These are phyloP conservation scores for Arion vulgaris DNA, from an alignment of 1,140 invertebrate species.

Conservation along the genomic window DNA sequence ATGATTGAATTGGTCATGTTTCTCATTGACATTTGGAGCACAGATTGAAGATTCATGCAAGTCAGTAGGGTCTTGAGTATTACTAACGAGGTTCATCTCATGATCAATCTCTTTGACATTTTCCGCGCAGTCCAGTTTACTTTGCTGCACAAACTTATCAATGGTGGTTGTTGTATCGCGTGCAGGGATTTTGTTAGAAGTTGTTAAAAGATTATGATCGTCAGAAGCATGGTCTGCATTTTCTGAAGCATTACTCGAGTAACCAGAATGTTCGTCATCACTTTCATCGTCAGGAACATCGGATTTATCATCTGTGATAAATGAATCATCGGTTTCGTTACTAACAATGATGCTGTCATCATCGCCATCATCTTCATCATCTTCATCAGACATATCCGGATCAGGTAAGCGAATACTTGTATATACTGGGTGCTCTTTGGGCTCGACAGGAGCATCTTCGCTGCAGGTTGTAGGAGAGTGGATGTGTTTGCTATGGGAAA, in stretches of 20 bases:
- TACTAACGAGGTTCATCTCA: background rate
- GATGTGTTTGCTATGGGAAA: background rate
- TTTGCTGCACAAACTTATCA: background rate
- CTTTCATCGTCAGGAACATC: background rate
- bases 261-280: background rate
- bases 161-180: background rate
- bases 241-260: background rate
- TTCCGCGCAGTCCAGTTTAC: too few relatives aligned
- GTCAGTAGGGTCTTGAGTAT: background rate
- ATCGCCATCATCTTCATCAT: background rate
- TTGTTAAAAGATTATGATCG: background rate
- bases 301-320: background rate
- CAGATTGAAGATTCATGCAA: background rate
- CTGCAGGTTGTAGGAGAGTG: background rate
- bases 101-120: too few relatives aligned
- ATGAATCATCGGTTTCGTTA: background rate
- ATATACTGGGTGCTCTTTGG: background rate
- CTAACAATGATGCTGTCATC: background rate
- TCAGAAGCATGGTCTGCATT: background rate
- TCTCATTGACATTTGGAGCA: background rate
- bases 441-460: background rate
- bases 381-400: background rate
- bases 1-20: background rate
- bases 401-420: background rate
- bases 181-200: background rate